Evolutionary conservation across 2,797 vertebrate species (phyloP), one percentile per base, ranked within the genome.

Genomic region (Botia kubotai): DNA sequence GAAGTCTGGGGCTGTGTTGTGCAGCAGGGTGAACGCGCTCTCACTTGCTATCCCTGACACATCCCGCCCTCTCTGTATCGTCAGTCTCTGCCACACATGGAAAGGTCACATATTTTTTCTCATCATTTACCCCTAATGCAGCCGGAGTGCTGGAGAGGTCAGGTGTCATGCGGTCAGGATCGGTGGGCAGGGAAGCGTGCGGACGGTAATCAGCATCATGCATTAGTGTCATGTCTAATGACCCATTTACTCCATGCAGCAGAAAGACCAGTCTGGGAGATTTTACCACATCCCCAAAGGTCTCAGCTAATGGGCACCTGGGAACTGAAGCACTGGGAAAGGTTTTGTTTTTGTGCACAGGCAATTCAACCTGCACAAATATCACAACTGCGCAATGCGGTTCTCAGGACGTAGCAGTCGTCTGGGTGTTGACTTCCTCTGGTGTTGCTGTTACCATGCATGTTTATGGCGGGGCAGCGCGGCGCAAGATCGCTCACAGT

Each of bases 211-310:
- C 92, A 94, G 92, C 88, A 91, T 92, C 90, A 94, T 94, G 91
- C 92, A 93, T 94, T 93, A 92, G 91, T 94, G 94, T 94, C 94
- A 93, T 89, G 88, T 87, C 83, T 93, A 93, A 90, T 93, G 93
- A 94, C 93, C 93, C 90, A 91, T 91, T 88, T 92, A 90, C 90
- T 92, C 85, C 86, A 88, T 89, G 92, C 88, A 86, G 90, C 90
- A 91, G 92, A 92, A 94, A 93, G 92, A 92, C 92, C 92, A 92
- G 89, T 87, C 82, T 75, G 36, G 88, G 90, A 91, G 93, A 93
- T 91, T 91, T 92, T 92, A 89, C 90, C 88, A 87, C 87, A 86
- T 92, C 82, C 80, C 87, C 90, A 87, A 88, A 89, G 91, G 92
- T 92, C 90, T 87, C 85, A 79, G 84, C 88, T 93, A 93, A 93